These are phyloP conservation scores for Epsilonema sp. DNA, from an alignment of 2,888 invertebrate genomes.

Conservation along the genomic window DNA sequence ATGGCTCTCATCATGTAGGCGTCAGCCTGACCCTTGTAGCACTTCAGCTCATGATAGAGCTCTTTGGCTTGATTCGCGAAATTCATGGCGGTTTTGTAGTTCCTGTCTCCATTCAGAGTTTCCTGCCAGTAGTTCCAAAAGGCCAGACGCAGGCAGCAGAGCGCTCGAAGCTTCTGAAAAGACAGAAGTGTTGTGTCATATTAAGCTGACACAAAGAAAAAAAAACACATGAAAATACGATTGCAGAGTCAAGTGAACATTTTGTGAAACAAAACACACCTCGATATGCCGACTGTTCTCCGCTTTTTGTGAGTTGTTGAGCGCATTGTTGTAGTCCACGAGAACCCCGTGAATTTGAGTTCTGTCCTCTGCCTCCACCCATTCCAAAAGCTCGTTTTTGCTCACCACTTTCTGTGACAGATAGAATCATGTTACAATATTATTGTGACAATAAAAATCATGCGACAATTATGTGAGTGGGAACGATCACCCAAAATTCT, in stretches of 20 bases:
- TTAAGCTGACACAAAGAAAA: neutral
- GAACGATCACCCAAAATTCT: too few relatives aligned
- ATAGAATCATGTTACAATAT: neutral
- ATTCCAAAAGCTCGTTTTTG: neutral
- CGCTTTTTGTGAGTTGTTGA: neutral
- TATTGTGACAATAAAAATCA: neutral
- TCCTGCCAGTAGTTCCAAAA: constrained; percentile 2
- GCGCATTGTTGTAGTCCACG: neutral
- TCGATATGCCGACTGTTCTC: neutral
- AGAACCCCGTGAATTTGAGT: neutral
- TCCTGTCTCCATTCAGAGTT: neutral
- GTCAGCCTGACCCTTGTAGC: neutral
- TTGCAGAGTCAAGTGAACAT: neutral
- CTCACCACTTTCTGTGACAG: neutral
- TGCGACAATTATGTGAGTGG: too few relatives aligned
- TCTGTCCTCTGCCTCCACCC: neutral
- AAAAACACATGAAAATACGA: neutral
- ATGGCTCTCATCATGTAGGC: neutral
- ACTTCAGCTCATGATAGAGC: neutral
- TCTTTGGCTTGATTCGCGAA: neutral
- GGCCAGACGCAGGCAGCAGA: neutral
- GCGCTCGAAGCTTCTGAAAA: neutral
- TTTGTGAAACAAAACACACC: neutral
- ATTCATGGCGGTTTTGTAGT: too few relatives aligned
- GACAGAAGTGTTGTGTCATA: neutral